Percentiles rank a stretch among this genome's conserved stretches.
Conservation (phyloP, 2,113 vertebrate species). For the Rynchops niger region DNA sequence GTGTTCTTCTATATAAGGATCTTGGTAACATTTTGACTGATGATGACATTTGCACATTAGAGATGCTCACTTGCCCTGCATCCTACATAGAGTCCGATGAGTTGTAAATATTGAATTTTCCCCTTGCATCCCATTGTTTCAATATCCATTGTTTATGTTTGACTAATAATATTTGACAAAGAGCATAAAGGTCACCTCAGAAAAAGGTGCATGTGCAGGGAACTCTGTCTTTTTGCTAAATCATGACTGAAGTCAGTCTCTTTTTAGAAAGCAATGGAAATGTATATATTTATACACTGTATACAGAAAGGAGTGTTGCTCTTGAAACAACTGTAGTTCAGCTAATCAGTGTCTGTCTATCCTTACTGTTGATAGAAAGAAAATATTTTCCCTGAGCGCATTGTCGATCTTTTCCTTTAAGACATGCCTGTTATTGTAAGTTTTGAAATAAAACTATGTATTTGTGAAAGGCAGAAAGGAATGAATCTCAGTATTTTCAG, state of each 20-base stretch:
- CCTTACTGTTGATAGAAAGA: background rate
- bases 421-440: background rate
- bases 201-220: accelerated
- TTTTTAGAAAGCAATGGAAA: background rate
- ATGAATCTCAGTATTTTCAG: background rate
- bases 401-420: background rate
- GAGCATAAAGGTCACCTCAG: background rate
- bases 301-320: background rate
- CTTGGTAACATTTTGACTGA: background rate
- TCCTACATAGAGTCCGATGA: background rate
- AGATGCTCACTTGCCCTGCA: background rate
- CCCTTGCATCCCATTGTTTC: background rate
- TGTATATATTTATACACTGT: background rate
- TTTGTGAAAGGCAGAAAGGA: background rate
- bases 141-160: background rate
- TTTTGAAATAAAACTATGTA: background rate
- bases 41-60: background rate
- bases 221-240: background rate
- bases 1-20: background rate
- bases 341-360: background rate
- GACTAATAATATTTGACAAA: background rate
- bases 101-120: background rate
- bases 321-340: background rate
- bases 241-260: background rate
- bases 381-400: background rate